Evolutionary conservation across 2,797 vertebrate species (phyloP).

Genomic region (Nasua narica): DNA sequence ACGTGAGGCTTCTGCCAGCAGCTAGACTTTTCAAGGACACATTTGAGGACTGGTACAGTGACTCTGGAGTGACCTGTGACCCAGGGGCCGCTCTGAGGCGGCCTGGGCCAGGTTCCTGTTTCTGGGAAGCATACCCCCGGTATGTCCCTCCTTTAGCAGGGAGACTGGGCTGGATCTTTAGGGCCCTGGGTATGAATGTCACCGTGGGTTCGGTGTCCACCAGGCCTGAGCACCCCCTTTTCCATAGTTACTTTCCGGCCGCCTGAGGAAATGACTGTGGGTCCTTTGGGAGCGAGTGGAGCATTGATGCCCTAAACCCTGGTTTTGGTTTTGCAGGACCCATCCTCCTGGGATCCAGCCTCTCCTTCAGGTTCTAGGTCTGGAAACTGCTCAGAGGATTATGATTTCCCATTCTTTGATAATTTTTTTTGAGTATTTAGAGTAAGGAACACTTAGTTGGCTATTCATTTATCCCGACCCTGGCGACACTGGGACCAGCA

Average conservation of each 20-base stretch:
- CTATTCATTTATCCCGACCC: background rate
- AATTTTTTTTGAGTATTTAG: background rate
- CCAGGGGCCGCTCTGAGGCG: background rate
- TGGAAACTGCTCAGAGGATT: background rate
- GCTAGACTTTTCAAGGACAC: background rate
- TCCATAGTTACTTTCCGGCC: background rate
- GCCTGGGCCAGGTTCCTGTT: background rate
- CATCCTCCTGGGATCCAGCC: background rate
- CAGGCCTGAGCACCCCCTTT: background rate
- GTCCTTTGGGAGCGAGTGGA: background rate
- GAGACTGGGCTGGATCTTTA: background rate
- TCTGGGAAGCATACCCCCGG: background rate
- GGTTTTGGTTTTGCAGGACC: background rate
- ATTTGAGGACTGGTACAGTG: background rate
- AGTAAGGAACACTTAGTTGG: background rate
- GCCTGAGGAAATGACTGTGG: background rate
- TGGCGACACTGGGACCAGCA: background rate
- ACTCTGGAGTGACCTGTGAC: background rate
- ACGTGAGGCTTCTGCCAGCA: background rate
- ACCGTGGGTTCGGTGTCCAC: background rate
- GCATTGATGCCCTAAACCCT: accelerated
- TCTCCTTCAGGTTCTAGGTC: background rate
- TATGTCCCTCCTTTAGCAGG: background rate
- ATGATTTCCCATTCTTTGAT: background rate
- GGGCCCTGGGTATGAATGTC: background rate